These are phyloP conservation scores for Gopherus evgoodei DNA, from an alignment of 2,113 vertebrate genomes.

Conservation along the genomic window DNA sequence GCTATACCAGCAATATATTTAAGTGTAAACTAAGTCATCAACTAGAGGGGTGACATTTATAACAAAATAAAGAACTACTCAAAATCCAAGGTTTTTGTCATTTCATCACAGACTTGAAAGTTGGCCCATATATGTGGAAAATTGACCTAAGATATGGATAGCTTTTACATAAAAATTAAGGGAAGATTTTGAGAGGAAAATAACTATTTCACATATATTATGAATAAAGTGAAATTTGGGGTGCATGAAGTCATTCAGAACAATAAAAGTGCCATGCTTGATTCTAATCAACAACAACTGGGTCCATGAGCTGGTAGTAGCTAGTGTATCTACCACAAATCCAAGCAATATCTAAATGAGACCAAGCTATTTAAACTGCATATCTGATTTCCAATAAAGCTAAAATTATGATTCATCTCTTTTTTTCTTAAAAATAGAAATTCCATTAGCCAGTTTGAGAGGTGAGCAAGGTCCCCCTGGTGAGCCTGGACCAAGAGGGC, in stretches of 20 bases:
- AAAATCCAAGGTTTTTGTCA: not conserved
- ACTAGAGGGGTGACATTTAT: not conserved
- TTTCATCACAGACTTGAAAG: not conserved
- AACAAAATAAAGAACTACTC: not conserved
- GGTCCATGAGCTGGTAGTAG: not conserved
- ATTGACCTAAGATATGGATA: not conserved
- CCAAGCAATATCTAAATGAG: not conserved
- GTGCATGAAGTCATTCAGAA: not conserved
- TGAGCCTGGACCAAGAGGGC: slow-evolving; percentile 89
- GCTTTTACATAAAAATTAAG: not conserved
- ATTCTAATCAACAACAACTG: not conserved
- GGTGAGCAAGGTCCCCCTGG: slow-evolving; percentile 90
- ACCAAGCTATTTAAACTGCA: not conserved
- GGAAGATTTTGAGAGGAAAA: not conserved
- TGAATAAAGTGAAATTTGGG: not conserved
- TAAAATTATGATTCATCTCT: not conserved
- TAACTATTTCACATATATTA: not conserved
- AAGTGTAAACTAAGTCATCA: not conserved
- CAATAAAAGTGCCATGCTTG: not conserved
- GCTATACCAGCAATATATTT: not conserved
- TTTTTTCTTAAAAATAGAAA: slow-evolving; percentile 74
- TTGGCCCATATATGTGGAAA: not conserved
- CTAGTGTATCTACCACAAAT: not conserved
- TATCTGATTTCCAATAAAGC: not conserved
- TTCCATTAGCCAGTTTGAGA: slow-evolving; percentile 81